phyloP scores from a whole-genome alignment of 1,140 invertebrate species.

The Hyphantria cunea region DNA sequence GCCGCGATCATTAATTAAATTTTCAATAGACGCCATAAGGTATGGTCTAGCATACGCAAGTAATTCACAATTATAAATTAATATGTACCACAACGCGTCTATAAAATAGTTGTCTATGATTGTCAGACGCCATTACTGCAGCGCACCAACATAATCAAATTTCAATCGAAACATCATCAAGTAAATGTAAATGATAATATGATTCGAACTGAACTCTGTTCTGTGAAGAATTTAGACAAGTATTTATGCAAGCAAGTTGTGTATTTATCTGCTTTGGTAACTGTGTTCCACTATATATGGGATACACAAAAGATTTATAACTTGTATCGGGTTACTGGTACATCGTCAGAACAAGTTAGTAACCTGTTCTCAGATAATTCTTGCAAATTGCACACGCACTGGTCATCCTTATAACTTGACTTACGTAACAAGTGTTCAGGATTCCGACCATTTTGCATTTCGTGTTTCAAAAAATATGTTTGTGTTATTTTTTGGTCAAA shows the following conservation, averaged over 20 bases:
- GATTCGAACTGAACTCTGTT: neutral
- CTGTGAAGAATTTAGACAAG: no score
- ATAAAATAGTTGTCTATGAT: constrained; percentile 7
- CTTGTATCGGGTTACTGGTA: neutral
- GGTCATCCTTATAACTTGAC: neutral
- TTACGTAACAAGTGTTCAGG: neutral
- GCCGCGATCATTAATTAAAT: no score
- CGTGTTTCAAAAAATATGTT: no score
- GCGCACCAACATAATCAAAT: constrained; percentile 3
- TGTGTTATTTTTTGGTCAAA: no score
- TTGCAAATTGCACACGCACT: neutral
- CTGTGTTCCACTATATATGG: no score
- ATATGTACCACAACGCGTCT: neutral
- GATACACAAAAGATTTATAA: no score
- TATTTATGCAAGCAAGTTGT: no score
- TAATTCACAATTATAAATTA: neutral
- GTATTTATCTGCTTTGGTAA: no score
- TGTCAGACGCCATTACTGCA: constrained; percentile 11
- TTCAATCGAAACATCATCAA: constrained; percentile 4
- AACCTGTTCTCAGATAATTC: constrained; percentile 4
- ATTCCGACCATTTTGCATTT: no score
- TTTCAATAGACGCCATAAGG: no score
- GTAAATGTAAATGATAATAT: neutral
- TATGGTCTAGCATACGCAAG: neutral
- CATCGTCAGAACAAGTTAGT: neutral